Percentiles rank a stretch among this genome's conserved stretches.
phyloP scores from a whole-genome alignment of 2,797 vertebrate genomes.

The Catamblyrhynchus diadema region DNA sequence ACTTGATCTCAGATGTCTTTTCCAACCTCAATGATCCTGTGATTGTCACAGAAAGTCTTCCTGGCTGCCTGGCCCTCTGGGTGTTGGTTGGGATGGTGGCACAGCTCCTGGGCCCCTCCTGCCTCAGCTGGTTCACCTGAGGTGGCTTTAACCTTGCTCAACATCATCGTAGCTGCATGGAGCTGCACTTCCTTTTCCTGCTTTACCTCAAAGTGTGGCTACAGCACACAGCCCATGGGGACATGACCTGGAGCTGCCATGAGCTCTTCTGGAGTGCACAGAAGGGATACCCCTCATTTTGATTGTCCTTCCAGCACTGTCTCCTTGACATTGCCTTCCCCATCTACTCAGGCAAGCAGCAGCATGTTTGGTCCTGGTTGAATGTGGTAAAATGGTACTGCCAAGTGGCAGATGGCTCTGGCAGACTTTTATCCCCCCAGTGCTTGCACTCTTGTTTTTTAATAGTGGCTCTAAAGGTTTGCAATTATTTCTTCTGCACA shows the following conservation, averaged over 20 bases:
- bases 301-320: not conserved
- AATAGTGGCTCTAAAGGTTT: not conserved
- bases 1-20: not conserved
- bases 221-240: not conserved
- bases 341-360: not conserved
- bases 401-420: not conserved
- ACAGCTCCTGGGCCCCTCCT: fast-evolving
- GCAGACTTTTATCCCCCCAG: not conserved
- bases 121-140: not conserved
- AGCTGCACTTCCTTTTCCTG: not conserved
- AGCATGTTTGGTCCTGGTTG: not conserved
- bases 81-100: not conserved
- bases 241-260: not conserved
- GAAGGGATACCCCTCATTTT: not conserved
- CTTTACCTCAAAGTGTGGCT: not conserved
- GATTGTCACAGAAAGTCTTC: not conserved
- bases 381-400: not conserved
- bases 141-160: not conserved
- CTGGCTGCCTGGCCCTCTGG: not conserved
- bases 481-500: not conserved
- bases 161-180: fast-evolving
- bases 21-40: not conserved
- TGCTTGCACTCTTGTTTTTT: not conserved
- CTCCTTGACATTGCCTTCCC: not conserved
- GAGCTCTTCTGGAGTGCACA: not conserved